These are phyloP conservation scores for Keiferia lycopersicella DNA, from an alignment of 2,888 invertebrate genomes.

Conservation along the genomic window DNA sequence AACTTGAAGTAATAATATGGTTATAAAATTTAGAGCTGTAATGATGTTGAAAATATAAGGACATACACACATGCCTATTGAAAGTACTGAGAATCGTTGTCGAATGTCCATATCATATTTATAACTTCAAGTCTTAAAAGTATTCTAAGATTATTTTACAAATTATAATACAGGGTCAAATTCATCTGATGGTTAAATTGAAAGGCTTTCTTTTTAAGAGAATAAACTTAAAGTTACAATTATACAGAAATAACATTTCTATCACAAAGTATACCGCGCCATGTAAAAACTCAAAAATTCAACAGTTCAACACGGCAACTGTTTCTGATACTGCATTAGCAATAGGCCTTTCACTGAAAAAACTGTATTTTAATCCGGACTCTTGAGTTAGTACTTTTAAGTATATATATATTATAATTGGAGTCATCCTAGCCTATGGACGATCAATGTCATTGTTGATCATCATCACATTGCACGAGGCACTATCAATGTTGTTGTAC, in stretches of 20 bases:
- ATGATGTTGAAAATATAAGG: too few relatives aligned
- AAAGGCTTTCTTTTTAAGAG: not conserved
- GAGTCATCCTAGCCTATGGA: slow-evolving; percentile 12
- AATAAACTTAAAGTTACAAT: not conserved
- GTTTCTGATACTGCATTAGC: not conserved
- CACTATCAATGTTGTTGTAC: slow-evolving; percentile 17
- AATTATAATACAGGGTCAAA: not conserved
- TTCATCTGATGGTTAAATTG: not conserved
- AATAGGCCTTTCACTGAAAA: not conserved
- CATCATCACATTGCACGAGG: slow-evolving; percentile 27
- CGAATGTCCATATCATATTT: too few relatives aligned
- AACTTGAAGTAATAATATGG: not conserved
- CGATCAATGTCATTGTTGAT: not conserved
- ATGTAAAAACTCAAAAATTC: too few relatives aligned
- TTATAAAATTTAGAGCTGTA: too few relatives aligned
- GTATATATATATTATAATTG: not conserved
- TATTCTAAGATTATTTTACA: too few relatives aligned
- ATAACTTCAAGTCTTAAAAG: too few relatives aligned
- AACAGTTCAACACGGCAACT: not conserved
- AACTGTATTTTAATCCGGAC: not conserved
- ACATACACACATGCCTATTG: too few relatives aligned
- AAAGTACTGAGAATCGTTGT: too few relatives aligned
- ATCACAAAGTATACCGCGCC: too few relatives aligned
- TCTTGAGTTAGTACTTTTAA: not conserved
- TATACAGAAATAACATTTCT: not conserved